Base-by-base conservation (phyloP, 2,888 invertebrate genomes). In the Nasonovia ribisnigri region DNA sequence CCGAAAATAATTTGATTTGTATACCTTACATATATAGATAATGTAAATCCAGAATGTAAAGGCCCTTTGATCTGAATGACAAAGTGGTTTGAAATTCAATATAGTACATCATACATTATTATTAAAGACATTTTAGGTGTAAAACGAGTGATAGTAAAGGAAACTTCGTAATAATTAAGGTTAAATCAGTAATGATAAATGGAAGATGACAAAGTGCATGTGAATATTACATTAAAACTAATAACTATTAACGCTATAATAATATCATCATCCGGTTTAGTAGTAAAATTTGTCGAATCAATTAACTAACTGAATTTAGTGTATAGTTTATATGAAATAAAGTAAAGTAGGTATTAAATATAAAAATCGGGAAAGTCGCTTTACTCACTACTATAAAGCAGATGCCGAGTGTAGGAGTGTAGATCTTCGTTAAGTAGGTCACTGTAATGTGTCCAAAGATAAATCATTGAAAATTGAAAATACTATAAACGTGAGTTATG, bases 191-290 rank as follows among this genome's bases (percentile, higher is more conserved):
- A 90, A n/a, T 43, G 57, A 36, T 92, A 88, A 92, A 88, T 67
- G 51, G 67, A 88, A 88, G n/a, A 92, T 24, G 88, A 88, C 92
- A 88, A 92, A 88, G 88, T 29, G 51, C 29, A 10, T 20, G 42
- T 29, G 92, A 92, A 88, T 92, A 92, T 92, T 92, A 5, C 67
- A 88, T 92, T 92, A 88, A 88, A 92, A 92, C 24, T 88, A 88
- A 77, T 67, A 86, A 86, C 92, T 92, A 92, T 46, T 43, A 67
- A 67, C 88, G 29, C 6, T 88, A 77, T 51, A 67, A 57, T 87
- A 67, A 57, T 57, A 46, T 77, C 67, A 91, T 57, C 46, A 36
- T 87, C 87, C 36, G 13, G 60, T 87, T 92, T 87, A 26, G 54
- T 88, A 91, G 67, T 48, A 91, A 84, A 91, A 86, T 91, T 86